Evolutionary conservation across 2,888 invertebrate species (phyloP).

Genomic region (Stictocephala bisonia): DNA sequence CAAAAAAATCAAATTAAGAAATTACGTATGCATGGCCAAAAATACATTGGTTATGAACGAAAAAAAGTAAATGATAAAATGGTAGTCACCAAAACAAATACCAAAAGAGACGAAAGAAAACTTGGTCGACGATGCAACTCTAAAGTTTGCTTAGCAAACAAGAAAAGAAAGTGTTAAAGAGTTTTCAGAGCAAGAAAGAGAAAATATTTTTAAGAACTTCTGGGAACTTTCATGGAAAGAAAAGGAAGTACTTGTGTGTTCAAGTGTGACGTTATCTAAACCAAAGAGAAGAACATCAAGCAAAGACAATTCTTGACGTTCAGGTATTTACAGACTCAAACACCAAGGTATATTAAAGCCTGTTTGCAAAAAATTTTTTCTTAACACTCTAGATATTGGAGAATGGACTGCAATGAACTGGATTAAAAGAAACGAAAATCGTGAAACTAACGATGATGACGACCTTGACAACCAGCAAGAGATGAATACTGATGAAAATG

Average conservation of each 20-base stretch:
- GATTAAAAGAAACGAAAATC: slow-evolving; percentile 1
- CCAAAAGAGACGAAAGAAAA: slow-evolving; percentile 1
- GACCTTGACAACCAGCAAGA: slow-evolving; percentile 12
- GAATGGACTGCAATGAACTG: slow-evolving; percentile 7
- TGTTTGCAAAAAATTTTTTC: slow-evolving; percentile 7
- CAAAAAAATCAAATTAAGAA: neutral
- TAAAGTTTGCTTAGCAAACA: slow-evolving; percentile 1
- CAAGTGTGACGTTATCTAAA: neutral
- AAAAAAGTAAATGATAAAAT: slow-evolving; percentile 15
- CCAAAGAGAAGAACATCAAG: slow-evolving; percentile 1
- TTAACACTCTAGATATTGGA: neutral
- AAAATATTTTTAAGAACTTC: slow-evolving; percentile 2
- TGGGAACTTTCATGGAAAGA: slow-evolving; percentile 12
- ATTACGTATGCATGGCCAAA: slow-evolving; percentile 7
- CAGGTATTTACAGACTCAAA: neutral
- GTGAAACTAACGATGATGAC: neutral
- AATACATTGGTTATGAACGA: slow-evolving; percentile 27
- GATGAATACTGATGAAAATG: neutral
- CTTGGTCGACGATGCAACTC: neutral
- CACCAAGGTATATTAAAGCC: neutral
- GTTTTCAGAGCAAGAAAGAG: neutral
- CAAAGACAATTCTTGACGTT: neutral
- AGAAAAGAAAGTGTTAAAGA: neutral
- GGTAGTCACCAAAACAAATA: slow-evolving; percentile 10
- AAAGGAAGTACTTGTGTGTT: neutral